Conservation (phyloP, 2,113 vertebrate genomes). For the Eonycteris spelaea region DNA sequence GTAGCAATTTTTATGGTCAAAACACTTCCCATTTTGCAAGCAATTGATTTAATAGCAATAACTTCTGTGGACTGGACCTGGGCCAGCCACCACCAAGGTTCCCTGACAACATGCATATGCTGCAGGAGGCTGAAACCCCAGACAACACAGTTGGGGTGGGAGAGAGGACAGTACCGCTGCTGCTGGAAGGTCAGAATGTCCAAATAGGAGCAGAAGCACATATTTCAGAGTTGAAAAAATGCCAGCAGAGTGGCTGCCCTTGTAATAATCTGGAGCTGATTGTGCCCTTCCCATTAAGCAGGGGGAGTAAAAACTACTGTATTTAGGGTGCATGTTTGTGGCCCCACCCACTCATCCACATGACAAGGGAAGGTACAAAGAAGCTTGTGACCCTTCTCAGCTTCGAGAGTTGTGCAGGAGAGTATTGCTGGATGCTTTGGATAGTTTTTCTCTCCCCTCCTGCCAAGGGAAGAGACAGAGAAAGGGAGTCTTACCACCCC, state of each 20-base stretch:
- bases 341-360: no score
- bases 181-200: background rate
- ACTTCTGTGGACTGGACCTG: background rate
- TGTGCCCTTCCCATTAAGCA: background rate
- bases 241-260: no score
- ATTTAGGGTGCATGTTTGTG: background rate
- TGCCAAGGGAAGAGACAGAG: background rate
- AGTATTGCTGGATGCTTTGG: background rate
- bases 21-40: background rate
- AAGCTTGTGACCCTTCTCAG: background rate
- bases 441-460: background rate
- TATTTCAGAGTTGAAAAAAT: background rate
- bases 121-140: background rate
- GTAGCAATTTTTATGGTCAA: background rate
- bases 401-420: background rate
- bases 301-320: background rate
- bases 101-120: background rate
- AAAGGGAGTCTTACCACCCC: background rate
- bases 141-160: fast-evolving
- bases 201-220: background rate
- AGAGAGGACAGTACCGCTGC: background rate
- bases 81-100: background rate
- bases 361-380: fast-evolving
- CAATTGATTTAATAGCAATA: background rate
- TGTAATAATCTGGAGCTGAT: background rate